phyloP scores from a whole-genome alignment of 92 coral and sea anemone species.

The Porites cylindrica region DNA sequence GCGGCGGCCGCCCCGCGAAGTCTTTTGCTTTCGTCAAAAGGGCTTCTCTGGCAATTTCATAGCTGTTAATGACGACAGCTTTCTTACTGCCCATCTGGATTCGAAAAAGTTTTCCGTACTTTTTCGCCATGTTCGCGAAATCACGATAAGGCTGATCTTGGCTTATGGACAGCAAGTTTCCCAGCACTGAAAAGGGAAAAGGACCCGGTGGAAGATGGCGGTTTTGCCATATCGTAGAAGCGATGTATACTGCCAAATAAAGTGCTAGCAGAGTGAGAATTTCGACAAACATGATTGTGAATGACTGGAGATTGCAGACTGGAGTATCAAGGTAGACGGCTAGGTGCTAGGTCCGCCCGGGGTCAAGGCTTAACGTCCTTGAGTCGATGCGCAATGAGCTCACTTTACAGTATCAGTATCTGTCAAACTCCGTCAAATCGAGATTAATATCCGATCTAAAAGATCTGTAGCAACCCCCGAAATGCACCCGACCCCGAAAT shows the following conservation, averaged over 20 bases:
- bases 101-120: constrained; percentile 79
- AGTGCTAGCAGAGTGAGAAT: not conserved
- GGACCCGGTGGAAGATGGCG: constrained; percentile 47
- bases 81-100: constrained; percentile 76
- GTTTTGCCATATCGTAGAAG: constrained; percentile 18
- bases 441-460: no score
- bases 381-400: no score
- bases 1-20: constrained; percentile 86
- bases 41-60: constrained; percentile 84
- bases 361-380: no score
- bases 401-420: no score
- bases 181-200: constrained; percentile 74
- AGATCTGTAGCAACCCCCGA: no score
- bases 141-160: constrained; percentile 52
- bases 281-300: not conserved
- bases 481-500: no score
- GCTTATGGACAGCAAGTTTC: constrained; percentile 78
- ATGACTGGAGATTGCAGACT: not conserved
- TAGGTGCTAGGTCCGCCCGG: no score
- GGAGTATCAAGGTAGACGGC: not conserved
- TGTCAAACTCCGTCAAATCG: no score
- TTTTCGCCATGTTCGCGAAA: constrained; percentile 39
- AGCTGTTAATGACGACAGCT: constrained; percentile 77
- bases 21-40: constrained; percentile 67
- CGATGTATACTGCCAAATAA: constrained; percentile 13